Evolutionary conservation across 2,888 invertebrate genomes (phyloP), one percentile per base, ranked within the genome.

Genomic region (Drosophila cognata): DNA sequence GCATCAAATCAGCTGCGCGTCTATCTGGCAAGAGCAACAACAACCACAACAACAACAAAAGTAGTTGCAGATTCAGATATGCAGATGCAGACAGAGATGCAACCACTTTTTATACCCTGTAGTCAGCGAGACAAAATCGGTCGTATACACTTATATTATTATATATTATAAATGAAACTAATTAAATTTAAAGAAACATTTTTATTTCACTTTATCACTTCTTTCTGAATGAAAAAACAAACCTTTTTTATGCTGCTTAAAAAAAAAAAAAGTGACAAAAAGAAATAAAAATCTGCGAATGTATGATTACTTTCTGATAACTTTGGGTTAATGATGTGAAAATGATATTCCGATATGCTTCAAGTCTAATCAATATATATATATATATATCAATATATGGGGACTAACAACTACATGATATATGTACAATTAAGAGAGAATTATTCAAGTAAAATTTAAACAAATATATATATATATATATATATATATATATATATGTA

Each of bases 1-100:
- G 56, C 76, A 67, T 53, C 74, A 75, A 64, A 77, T 81, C 78
- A 72, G 58, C 72, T 66, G 76, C 38, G 36, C 59, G 48, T 63
- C 56, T 57, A 31, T 35, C 43, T 58, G 52, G 43, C 77, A 67
- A 46, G 10, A 56, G 43, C 21, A 35, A 10, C 29, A 60, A 10
- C 29, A 50, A 35, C 5, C 51, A 13, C 6, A 36, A 29, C 43
- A 38, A 41, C 38, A 50, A 28, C 13, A 46, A 21, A 21, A 21
- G 36, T 52, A 48, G 35, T 36, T 46, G 43, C 41, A 63, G 16
- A 61, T 52, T 35, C 43, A 68, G 28, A 51, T 28, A 11, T 4
- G 33, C 41, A 53, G 35, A n/a, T 74, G 51, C 28, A 63, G 31
- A 10, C 52, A 41, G 48, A 64, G 36, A 25, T 58, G 67, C 48